Base-by-base conservation (phyloP, 1,140 invertebrate species). In the Polyergus mexicanus region DNA sequence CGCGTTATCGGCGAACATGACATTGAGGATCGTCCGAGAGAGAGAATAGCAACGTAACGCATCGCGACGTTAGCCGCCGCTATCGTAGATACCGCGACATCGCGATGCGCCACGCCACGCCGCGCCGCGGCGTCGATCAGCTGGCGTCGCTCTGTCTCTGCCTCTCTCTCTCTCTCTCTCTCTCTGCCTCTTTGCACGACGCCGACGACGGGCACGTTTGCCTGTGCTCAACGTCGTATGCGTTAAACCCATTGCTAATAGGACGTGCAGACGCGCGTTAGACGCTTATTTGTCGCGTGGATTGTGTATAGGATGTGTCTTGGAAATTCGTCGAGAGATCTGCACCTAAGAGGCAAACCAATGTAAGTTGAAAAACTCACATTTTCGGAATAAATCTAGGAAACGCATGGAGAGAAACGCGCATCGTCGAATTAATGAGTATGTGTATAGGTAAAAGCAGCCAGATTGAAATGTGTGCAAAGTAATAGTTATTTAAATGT, bases 1-100 rank as follows among this genome's bases (percentile, higher is more conserved):
- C 75, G 25, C 78, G 86, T 75, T 87, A 84, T 87, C 85, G 85
- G 87, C 86, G 78, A 65, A 76, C 85, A 66, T 76, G 86, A 87
- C 87, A 78, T 84, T 84, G 76, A 76, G 76, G 77, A 86, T 80
- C 41, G 75, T n/a, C 19, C 62, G 35, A 47, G 47, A 58, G 65
- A 83, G 56, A 84, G 56, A 84, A 65, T 47, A 62, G 80, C 71
- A 75, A 51, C 35, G 80, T 75, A 78, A 78, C 76, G 62, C 44
- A 62, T 28, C 78, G 65, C 77, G 38, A 38, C 38, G 38, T 72
- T 44, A 58, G 25, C 78, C 38, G 51, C 60, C 62, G 41, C 58
- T 72, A 65, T 60, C 65, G 63, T 72, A 83, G 78, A 83, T 83
- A 83, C 68, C 68, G 78, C 78, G 78, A 83, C 78, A 69, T 83